Percentiles rank a stretch among this genome's conserved stretches.
These are phyloP conservation scores for Eupithecia dodoneata DNA, from an alignment of 2,888 invertebrate genomes.

Conservation along the genomic window DNA sequence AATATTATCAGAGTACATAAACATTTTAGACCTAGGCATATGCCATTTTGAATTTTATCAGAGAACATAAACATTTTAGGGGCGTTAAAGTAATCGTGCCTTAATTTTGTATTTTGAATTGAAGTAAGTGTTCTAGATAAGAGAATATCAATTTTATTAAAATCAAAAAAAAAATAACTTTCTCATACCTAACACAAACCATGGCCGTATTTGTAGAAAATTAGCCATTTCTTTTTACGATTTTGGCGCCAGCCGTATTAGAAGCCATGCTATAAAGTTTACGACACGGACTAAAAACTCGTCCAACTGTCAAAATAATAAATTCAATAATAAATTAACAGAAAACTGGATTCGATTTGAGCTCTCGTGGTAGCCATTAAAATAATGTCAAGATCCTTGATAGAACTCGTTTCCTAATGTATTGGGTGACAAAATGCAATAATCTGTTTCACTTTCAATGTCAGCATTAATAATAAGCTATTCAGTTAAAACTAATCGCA, in stretches of 20 bases:
- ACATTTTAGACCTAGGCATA: too few species aligned
- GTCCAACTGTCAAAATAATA: conserved; percentile 32
- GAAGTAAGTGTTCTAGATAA: not conserved
- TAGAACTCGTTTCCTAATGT: conserved; percentile 19
- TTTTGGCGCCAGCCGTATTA: conserved; percentile 32
- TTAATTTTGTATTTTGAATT: not conserved
- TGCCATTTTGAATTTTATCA: too few species aligned
- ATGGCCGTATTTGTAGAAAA: conserved; percentile 1
- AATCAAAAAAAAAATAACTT: too few species aligned
- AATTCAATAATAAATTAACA: conserved; percentile 32
- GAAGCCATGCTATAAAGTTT: conserved; percentile 20
- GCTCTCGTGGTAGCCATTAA: conserved; percentile 12
- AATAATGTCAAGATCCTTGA: conserved; percentile 39
- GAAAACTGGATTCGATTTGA: conserved; percentile 31
- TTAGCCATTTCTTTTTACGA: not conserved
- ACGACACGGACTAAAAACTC: conserved; percentile 32
- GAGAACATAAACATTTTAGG: not conserved
- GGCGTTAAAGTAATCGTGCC: not conserved
- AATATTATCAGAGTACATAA: too few species aligned
- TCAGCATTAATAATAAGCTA: not conserved
- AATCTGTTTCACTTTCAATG: not conserved
- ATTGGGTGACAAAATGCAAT: conserved; percentile 5
- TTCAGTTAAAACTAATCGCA: not conserved
- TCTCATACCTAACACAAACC: not conserved
- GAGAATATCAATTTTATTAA: not conserved